Conservation (phyloP, 2,113 vertebrate species). For the Gymnogyps californianus region DNA sequence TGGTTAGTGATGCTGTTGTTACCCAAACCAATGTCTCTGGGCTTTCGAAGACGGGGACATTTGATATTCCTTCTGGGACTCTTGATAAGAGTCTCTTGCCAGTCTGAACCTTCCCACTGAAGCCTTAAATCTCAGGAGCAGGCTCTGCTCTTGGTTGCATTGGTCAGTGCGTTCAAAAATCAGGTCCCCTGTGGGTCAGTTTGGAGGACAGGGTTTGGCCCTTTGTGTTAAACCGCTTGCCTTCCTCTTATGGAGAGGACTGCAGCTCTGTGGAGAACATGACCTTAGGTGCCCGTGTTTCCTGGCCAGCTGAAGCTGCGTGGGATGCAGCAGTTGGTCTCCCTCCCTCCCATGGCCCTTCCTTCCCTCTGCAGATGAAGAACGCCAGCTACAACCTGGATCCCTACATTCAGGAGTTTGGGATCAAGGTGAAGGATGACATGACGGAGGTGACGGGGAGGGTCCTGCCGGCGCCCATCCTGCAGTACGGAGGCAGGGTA, state of each 20-base stretch:
- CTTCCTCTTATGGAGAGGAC: background rate
- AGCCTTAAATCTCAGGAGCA: background rate
- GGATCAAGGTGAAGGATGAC: slow-evolving; percentile 98
- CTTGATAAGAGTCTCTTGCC: background rate
- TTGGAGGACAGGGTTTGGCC: background rate
- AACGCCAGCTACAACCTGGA: slow-evolving; percentile 99
- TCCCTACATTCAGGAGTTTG: slow-evolving; percentile 98
- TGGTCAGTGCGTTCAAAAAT: background rate
- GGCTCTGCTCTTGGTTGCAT: background rate
- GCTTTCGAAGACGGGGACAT: background rate
- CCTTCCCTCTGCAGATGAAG: slow-evolving; percentile 87
- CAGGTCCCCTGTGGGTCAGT: fast-evolving
- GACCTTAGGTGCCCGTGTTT: background rate
- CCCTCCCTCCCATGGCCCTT: background rate
- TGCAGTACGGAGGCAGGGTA: slow-evolving; percentile 98
- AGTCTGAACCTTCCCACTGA: background rate
- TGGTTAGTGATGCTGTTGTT: background rate
- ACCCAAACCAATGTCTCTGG: fast-evolving
- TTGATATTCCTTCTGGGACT: background rate
- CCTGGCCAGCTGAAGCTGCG: background rate
- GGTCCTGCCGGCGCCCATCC: slow-evolving; percentile 94
- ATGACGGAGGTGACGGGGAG: slow-evolving; percentile 98
- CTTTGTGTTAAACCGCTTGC: fast-evolving
- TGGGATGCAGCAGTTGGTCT: background rate
- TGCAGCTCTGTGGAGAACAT: background rate